Evolutionary conservation across 1,140 invertebrate genomes (phyloP).

Genomic region (Planococcus citri): DNA sequence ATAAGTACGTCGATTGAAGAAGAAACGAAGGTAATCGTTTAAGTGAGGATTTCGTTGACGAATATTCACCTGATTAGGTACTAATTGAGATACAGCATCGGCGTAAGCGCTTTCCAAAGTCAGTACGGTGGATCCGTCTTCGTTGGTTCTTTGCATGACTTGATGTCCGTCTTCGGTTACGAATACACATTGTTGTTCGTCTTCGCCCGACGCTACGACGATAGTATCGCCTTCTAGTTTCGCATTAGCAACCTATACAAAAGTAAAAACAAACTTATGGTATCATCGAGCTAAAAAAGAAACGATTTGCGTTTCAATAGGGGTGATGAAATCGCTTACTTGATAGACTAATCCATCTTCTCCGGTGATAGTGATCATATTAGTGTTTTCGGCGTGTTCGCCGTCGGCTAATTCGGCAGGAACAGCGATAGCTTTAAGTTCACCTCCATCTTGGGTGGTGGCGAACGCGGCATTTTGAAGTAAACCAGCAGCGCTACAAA

Average conservation of each 20-base stretch:
- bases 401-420: not conserved
- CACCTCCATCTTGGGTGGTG: not conserved
- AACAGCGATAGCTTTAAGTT: not conserved
- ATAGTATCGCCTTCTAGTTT: slow-evolving; percentile 44
- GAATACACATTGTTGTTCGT: slow-evolving; percentile 54
- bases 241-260: slow-evolving; percentile 34
- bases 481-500: not conserved
- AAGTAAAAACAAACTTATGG: not conserved
- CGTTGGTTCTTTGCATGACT: slow-evolving; percentile 23
- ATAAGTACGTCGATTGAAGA: no score
- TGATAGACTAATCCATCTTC: slow-evolving; percentile 42
- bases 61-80: slow-evolving; percentile 35
- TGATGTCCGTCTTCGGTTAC: slow-evolving; percentile 42
- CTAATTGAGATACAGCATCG: slow-evolving; percentile 40
- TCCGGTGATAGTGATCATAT: slow-evolving; percentile 40
- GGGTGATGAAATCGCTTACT: slow-evolving; percentile 34
- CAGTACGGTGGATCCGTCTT: slow-evolving; percentile 38
- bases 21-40: not conserved
- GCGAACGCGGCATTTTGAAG: not conserved
- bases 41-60: not conserved
- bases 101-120: slow-evolving; percentile 48
- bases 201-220: slow-evolving; percentile 44
- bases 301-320: not conserved
- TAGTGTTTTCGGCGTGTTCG: slow-evolving; percentile 25
- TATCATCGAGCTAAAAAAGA: not conserved